Base-by-base conservation (phyloP, 1,140 invertebrate species). In the Whitmania pigra region DNA sequence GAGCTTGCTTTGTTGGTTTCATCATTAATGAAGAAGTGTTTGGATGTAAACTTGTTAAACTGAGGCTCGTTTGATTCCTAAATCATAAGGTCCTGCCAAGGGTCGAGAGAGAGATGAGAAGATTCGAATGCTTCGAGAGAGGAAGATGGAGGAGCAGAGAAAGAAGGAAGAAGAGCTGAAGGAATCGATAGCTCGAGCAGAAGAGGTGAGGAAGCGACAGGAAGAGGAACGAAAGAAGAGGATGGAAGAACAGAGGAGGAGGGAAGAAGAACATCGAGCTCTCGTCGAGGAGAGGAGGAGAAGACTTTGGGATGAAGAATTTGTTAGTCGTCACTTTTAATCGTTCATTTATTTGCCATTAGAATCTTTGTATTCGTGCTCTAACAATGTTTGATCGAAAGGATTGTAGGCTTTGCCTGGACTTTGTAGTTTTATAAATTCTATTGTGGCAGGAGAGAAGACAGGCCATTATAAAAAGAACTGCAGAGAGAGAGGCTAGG, bases 201-300 rank as follows among this genome's bases (percentile, higher is more conserved):
- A 63, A 22, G 71, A 71, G 53, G 40, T 71, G 29, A 20, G 71
- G 25, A 71, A 63, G 25, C 54, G 57, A 40, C 71, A 71, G 54
- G 71, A 71, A 53, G 71, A 71, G 13, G 71, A 71, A 60, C 40
- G 71, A 57, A 57, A 55, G 54, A 71, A 53, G 40, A 71, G 57
- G 54, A 57, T 71, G 31, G 71, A 71, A 29, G 71, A 71, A 36
- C 29, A 36, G 71, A 55, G 54, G 25, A 71, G 36, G 55, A 55
- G 55, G 31, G 71, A 71, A 43, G 71, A 57, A 27, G 55, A 63
- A 22, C 71, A 71, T 43, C 53, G 71, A 25, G 55, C 53, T 0
- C 25, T 57, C 4, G 71, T 71, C 5, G 71, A 71, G 40, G 71
- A 71, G 27, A 49, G 71, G 17, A 71, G 71, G 53, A 71, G 31